Conservation (phyloP, 2,113 vertebrate genomes). For the Rattus rattus region DNA sequence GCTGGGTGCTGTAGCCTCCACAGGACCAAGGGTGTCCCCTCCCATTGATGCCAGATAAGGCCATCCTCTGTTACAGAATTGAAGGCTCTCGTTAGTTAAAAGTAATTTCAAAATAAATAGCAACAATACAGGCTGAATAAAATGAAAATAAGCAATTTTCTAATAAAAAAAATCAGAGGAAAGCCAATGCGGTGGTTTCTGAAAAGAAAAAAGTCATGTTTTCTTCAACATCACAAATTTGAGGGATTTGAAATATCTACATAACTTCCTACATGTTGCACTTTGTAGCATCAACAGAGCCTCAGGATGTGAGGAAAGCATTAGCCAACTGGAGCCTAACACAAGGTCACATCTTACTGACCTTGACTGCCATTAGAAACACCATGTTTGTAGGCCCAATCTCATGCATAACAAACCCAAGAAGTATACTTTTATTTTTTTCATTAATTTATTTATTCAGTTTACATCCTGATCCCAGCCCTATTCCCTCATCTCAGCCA, state of each 20-base stretch:
- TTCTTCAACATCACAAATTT: neutral
- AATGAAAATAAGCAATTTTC: neutral
- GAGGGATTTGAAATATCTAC: neutral
- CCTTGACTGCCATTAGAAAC: slow-evolving; percentile 32
- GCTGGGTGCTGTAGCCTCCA: too few species aligned
- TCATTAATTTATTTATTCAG: too few species aligned
- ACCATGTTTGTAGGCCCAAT: slow-evolving; percentile 16
- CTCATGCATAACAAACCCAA: slow-evolving; percentile 42
- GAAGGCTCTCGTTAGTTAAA: neutral
- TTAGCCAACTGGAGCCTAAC: slow-evolving; percentile 14
- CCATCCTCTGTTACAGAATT: neutral
- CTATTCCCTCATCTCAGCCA: too few species aligned
- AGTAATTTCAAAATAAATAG: neutral
- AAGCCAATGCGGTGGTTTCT: slow-evolving; percentile 1
- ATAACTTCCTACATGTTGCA: neutral
- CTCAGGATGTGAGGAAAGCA: slow-evolving; percentile 24
- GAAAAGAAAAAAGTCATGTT: neutral
- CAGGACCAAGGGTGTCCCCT: too few species aligned
- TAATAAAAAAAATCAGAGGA: neutral
- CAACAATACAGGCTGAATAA: neutral
- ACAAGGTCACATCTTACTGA: slow-evolving; percentile 61
- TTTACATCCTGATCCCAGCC: too few species aligned
- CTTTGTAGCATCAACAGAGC: neutral
- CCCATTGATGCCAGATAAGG: too few species aligned
- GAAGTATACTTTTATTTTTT: too few species aligned